Base-by-base conservation (phyloP, 2,797 vertebrate species). In the Bucorvus abyssinicus region DNA sequence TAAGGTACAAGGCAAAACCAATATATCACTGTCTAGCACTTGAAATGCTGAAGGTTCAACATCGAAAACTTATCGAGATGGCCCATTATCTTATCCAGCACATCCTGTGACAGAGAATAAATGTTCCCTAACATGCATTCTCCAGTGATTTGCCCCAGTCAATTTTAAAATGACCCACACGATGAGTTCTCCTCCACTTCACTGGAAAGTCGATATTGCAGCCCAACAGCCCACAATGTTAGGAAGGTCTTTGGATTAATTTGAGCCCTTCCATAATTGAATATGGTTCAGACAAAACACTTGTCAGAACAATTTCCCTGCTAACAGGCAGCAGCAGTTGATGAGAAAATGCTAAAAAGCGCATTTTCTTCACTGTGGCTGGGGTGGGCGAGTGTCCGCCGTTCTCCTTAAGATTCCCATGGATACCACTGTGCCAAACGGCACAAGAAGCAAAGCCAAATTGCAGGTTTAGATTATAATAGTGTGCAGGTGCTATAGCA, bases 321-420 rank as follows among this genome's bases (percentile, higher is more conserved):
- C 47, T 83, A 86, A 95, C 44, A 91, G 69, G 84, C 93, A 88
- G 73, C 40, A 86, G 91, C 53, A 76, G 67, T 34, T 96, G 89
- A 94, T 70, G 89, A 88, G 49, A 45, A 83, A 71, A 84, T 30
- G n/a, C 60, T 60, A 64, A 81, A 85, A 68, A 86, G 26, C 29
- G 63, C 32, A 30, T 86, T 81, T 94, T 67, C 55, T 88, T 75
- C 89, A 59, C 65, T 30, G 42, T 63, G 56, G 36, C 68, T 79
- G 70, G 36, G 26, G 36, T 53, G n/a, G 55, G 27, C 49, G 56
- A 87, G 32, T 47, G 49, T 69, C 20, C 44, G 44, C 9, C 27
- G 7, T 29, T 52, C 32, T 84, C 56, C 74, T 87, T 50, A 47
- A 69, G 81, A 89, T 74, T 81, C 77, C 50, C 3, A 2, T 7